Evolutionary conservation across 2,113 vertebrate species (phyloP).

Genomic region (Miniopterus natalensis): DNA sequence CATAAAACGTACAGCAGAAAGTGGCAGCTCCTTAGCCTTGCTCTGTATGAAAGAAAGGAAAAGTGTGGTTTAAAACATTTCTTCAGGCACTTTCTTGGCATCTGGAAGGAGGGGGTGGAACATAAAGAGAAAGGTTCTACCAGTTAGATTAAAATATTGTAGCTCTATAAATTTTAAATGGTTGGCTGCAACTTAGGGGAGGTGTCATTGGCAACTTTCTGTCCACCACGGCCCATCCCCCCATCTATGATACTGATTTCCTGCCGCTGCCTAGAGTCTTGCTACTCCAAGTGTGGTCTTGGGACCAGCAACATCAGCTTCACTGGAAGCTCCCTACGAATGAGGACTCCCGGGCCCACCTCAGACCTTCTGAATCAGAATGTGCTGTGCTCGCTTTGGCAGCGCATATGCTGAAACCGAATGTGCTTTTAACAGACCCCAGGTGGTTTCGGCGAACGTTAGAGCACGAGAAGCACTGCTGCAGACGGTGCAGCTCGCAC

Average conservation of each 20-base stretch:
- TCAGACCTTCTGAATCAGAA: neutral
- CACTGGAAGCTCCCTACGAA: neutral
- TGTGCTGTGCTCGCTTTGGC: neutral
- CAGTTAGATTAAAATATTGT: neutral
- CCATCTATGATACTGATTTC: neutral
- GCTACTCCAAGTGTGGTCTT: neutral
- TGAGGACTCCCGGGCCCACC: neutral
- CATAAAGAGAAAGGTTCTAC: neutral
- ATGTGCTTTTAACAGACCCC: neutral
- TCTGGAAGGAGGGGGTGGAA: neutral
- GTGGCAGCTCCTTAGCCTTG: conserved; percentile 97
- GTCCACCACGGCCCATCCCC: neutral
- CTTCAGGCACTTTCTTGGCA: neutral
- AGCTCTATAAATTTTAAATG: neutral
- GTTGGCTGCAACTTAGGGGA: neutral
- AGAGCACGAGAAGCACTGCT: neutral
- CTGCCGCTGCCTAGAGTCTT: neutral
- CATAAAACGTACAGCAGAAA: conserved; percentile 99
- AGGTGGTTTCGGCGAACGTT: neutral
- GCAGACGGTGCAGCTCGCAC: neutral
- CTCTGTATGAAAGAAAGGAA: conserved; percentile 87
- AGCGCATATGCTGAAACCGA: neutral
- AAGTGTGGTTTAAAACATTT: neutral
- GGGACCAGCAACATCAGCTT: neutral
- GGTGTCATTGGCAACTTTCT: neutral